Percentiles rank a stretch among this genome's conserved stretches.
Conservation (phyloP, 2,888 invertebrate species). For the Epicampocera succincta region DNA sequence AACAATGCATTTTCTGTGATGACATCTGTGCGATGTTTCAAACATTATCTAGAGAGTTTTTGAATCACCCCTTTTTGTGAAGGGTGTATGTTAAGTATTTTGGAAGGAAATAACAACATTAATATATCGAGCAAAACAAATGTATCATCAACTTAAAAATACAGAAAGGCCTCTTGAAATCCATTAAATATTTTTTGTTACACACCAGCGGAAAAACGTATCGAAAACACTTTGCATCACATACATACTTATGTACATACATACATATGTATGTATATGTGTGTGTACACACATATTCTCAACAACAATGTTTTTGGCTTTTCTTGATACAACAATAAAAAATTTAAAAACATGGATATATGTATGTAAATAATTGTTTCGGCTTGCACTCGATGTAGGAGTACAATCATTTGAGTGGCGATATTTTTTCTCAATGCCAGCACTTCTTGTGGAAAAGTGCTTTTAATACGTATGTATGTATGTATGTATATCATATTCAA, state of each 20-base stretch:
- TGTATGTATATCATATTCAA: conserved; percentile 15
- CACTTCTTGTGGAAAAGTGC: conserved; percentile 1
- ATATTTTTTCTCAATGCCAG: conserved; percentile 29
- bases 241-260: too few relatives aligned
- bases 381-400: not conserved
- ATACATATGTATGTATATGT: too few relatives aligned
- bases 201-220: conserved; percentile 65
- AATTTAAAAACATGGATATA: conserved; percentile 30
- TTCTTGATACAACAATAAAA: conserved; percentile 50
- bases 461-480: conserved; percentile 1
- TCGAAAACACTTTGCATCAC: conserved; percentile 59
- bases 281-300: not conserved
- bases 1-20: conserved; percentile 3
- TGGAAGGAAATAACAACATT: conserved; percentile 41
- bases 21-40: conserved; percentile 49
- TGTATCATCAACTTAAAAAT: conserved; percentile 63
- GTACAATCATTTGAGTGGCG: conserved; percentile 45
- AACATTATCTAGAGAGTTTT: conserved; percentile 9
- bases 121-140: conserved; percentile 56
- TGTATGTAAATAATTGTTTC: conserved; percentile 21
- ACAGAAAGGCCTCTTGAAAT: conserved; percentile 71
- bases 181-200: conserved; percentile 71
- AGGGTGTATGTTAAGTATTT: conserved; percentile 5
- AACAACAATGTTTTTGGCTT: conserved; percentile 8
- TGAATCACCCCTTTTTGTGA: conserved; percentile 46